Evolutionary conservation across 2,797 vertebrate genomes (phyloP).

Genomic region (Hypotaenidia okinawae): DNA sequence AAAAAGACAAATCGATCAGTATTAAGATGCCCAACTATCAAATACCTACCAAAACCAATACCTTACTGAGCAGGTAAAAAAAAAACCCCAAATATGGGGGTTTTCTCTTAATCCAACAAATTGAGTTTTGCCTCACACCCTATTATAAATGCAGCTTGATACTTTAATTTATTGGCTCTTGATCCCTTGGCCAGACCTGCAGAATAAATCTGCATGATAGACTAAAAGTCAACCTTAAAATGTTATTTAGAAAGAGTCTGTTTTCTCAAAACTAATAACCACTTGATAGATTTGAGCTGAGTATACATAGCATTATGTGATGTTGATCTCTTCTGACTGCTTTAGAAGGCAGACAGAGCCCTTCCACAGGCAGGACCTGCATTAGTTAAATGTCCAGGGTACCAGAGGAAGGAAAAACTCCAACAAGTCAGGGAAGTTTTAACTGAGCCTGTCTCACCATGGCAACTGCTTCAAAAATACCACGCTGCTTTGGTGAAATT

Average conservation of each 20-base stretch:
- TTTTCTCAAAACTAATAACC: neutral
- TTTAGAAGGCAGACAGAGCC: neutral
- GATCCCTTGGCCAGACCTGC: neutral
- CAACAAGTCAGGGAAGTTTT: neutral
- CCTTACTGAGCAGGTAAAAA: neutral
- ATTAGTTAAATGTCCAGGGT: no score
- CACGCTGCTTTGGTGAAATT: neutral
- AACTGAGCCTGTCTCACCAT: neutral
- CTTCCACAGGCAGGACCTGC: neutral
- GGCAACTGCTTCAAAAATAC: neutral
- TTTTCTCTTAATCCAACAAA: neutral
- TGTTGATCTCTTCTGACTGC: neutral
- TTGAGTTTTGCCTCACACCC: neutral
- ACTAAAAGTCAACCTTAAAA: neutral
- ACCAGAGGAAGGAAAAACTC: no score
- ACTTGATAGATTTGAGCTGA: neutral
- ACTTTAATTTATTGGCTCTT: neutral
- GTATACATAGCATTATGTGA: no score
- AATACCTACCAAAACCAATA: neutral
- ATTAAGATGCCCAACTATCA: neutral
- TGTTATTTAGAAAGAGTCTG: neutral
- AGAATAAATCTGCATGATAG: neutral
- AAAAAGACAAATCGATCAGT: neutral
- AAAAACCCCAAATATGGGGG: neutral
- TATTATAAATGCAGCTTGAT: neutral